Conservation (phyloP, 2,888 invertebrate species). For the Phyto melanocephala region DNA sequence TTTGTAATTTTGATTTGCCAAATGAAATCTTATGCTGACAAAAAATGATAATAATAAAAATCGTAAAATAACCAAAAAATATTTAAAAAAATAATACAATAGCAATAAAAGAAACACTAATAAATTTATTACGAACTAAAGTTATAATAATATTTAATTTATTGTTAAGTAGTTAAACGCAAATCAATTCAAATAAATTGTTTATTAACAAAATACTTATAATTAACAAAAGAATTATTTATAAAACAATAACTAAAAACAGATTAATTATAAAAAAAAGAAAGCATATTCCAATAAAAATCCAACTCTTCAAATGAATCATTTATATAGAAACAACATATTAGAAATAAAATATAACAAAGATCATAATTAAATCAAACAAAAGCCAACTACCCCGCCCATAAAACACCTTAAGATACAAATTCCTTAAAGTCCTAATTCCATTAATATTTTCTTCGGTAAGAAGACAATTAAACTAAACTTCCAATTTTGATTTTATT, state of each 20-base stretch:
- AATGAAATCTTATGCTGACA: conserved; percentile 18
- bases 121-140: conserved; percentile 26
- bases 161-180: conserved; percentile 64
- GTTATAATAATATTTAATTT: conserved; percentile 45
- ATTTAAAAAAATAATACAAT: conserved; percentile 40
- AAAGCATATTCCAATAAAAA: no score
- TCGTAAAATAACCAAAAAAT: conserved; percentile 46
- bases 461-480: no score
- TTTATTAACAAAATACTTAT: conserved; percentile 43
- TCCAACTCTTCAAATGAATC: neutral
- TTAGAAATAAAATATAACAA: conserved; percentile 22
- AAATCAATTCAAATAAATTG: conserved; percentile 62
- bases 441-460: no score
- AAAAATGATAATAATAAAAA: conserved; percentile 23
- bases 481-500: no score
- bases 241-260: conserved; percentile 17
- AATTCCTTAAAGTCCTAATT: conserved; percentile 44
- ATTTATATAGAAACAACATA: conserved; percentile 12
- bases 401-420: conserved; percentile 64
- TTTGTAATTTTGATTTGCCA: neutral
- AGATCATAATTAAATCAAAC: conserved; percentile 36
- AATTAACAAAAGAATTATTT: conserved; percentile 15
- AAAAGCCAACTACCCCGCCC: conserved; percentile 61
- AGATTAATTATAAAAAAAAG: conserved; percentile 37
- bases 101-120: conserved; percentile 1